These are phyloP conservation scores for Drosophila miranda DNA, from an alignment of 1,140 invertebrate genomes.

Conservation along the genomic window DNA sequence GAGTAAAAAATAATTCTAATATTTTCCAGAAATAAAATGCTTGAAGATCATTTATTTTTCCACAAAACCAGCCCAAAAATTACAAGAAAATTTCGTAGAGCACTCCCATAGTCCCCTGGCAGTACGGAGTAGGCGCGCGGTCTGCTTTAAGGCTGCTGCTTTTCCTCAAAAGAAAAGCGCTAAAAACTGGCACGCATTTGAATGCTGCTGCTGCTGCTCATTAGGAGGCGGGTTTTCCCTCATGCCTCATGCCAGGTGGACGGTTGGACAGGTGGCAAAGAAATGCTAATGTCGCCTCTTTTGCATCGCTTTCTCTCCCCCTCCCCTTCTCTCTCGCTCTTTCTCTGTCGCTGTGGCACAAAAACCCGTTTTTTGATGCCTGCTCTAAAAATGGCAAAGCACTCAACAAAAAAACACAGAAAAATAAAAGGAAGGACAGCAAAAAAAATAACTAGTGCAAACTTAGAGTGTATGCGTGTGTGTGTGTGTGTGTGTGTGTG, in stretches of 20 bases:
- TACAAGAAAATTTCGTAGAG: no score
- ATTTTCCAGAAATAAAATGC: no score
- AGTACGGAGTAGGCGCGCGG: no score
- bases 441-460: constrained; percentile 33
- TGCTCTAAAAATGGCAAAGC: constrained; percentile 47
- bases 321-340: constrained; percentile 3
- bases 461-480: constrained; percentile 25
- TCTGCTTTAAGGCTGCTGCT: constrained; percentile 37
- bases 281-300: constrained; percentile 66
- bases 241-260: background rate
- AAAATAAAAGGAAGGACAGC: background rate
- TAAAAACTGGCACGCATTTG: constrained; percentile 70
- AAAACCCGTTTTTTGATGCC: constrained; percentile 55
- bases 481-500: constrained; percentile 12
- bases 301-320: constrained; percentile 13
- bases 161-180: constrained; percentile 40
- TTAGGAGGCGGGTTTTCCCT: constrained; percentile 35
- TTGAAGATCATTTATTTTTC: no score
- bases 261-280: constrained; percentile 54
- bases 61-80: no score
- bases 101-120: no score
- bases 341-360: constrained; percentile 38
- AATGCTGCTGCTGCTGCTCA: constrained; percentile 57
- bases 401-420: constrained; percentile 37
- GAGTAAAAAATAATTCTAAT: no score